Evolutionary conservation across 2,888 invertebrate species (phyloP).

Genomic region (Stenchaetothrips biformis): DNA sequence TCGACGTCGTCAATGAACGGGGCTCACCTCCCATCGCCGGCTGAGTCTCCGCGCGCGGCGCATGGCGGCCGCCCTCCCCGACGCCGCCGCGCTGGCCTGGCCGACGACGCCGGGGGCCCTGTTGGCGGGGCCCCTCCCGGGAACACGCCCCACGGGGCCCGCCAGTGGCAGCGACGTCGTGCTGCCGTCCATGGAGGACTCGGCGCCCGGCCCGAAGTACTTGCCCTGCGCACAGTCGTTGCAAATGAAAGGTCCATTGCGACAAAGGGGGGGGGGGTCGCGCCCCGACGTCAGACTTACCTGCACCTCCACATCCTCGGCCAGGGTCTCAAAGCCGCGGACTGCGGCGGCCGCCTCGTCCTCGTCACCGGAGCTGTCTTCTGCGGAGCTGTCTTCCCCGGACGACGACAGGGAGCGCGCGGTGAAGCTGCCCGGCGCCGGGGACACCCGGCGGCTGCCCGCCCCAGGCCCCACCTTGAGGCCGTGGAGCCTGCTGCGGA

Average conservation of each 20-base stretch:
- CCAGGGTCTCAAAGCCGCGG: constrained; percentile 10
- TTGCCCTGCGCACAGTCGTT: background rate
- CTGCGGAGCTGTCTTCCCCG: background rate
- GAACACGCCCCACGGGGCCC: background rate
- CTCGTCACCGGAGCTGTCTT: background rate
- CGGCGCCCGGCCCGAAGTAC: constrained; percentile 18
- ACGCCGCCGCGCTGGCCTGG: background rate
- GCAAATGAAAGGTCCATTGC: background rate
- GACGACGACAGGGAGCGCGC: background rate
- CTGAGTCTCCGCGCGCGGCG: background rate
- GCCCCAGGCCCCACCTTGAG: background rate
- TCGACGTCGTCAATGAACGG: background rate
- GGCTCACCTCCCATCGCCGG: background rate
- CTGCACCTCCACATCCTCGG: constrained; percentile 1
- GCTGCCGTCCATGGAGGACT: constrained; percentile 13
- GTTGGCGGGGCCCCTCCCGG: background rate
- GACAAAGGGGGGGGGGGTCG: background rate
- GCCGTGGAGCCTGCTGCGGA: constrained; percentile 11
- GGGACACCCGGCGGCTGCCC: background rate
- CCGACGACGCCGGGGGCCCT: background rate
- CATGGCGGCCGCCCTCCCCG: constrained; percentile 3
- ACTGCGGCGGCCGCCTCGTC: background rate
- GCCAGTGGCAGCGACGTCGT: constrained; percentile 8
- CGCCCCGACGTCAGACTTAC: background rate
- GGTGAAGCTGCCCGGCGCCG: background rate